Conservation (phyloP, 2,888 invertebrate genomes). For the Zele albiditarsus region DNA sequence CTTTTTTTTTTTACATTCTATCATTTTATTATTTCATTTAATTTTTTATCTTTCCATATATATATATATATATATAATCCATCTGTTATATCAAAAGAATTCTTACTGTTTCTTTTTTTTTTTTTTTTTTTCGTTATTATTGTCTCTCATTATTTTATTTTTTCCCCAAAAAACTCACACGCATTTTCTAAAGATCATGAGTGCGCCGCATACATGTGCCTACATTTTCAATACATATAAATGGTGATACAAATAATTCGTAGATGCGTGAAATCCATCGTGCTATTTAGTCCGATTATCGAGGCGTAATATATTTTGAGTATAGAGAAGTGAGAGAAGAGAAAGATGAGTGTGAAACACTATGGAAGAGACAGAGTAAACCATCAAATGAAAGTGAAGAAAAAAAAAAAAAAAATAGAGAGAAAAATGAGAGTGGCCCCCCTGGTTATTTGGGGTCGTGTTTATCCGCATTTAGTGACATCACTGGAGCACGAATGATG, state of each 20-base stretch:
- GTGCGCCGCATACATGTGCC: not conserved
- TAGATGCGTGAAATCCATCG: constrained; percentile 71
- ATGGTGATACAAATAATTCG: constrained; percentile 65
- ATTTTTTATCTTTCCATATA: not conserved
- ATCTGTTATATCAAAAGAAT: too few species aligned
- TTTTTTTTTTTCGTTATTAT: not conserved
- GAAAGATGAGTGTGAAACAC: constrained; percentile 48
- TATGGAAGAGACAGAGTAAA: not conserved
- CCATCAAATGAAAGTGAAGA: not conserved
- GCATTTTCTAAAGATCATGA: not conserved
- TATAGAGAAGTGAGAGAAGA: constrained; percentile 53
- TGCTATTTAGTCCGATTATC: constrained; percentile 67
- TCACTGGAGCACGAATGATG: constrained; percentile 35
- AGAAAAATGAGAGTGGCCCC: constrained; percentile 42
- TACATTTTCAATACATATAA: too few species aligned
- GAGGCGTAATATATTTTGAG: constrained; percentile 60
- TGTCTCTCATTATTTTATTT: not conserved
- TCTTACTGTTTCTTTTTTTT: not conserved
- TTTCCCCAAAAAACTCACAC: not conserved
- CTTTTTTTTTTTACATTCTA: not conserved
- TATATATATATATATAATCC: too few species aligned
- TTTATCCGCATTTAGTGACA: constrained; percentile 55
- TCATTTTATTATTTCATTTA: not conserved
- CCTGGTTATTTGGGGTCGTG: constrained; percentile 46
- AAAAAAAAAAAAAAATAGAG: constrained; percentile 9